Percentiles rank a stretch among this genome's conserved stretches.
Conservation (phyloP, 2,113 vertebrate species). For the Mixornis gularis region DNA sequence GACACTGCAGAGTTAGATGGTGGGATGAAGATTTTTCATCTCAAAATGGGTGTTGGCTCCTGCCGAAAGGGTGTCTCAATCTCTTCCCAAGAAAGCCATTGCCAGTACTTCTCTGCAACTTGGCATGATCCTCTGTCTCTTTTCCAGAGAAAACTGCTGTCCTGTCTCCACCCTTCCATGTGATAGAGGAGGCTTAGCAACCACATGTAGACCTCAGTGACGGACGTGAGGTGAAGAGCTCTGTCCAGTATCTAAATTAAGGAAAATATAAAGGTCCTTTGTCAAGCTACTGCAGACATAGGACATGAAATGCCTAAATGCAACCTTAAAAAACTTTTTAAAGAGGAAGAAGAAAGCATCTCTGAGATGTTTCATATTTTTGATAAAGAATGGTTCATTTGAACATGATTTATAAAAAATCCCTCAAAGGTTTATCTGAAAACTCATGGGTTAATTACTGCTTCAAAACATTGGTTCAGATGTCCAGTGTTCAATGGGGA, state of each 20-base stretch:
- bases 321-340: not conserved
- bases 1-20: not conserved
- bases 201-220: not conserved
- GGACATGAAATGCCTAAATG: not conserved
- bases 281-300: not conserved
- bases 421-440: not conserved
- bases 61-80: conserved; percentile 20
- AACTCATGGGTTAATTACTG: not conserved
- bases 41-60: conserved; percentile 37
- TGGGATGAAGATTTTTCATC: not conserved
- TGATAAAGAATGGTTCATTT: not conserved
- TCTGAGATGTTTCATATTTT: not conserved
- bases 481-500: not conserved
- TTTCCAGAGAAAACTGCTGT: conserved; percentile 48
- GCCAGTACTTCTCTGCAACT: conserved; percentile 7
- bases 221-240: not conserved
- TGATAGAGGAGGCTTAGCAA: conserved; percentile 23
- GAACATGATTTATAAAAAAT: not conserved
- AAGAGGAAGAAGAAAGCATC: not conserved
- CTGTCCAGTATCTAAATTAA: not conserved
- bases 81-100: not conserved
- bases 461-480: not conserved
- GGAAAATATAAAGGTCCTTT: not conserved
- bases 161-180: conserved; percentile 35
- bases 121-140: conserved; percentile 11